phyloP scores from a whole-genome alignment of 2,113 vertebrate species.

The Lucifuga dentata region DNA sequence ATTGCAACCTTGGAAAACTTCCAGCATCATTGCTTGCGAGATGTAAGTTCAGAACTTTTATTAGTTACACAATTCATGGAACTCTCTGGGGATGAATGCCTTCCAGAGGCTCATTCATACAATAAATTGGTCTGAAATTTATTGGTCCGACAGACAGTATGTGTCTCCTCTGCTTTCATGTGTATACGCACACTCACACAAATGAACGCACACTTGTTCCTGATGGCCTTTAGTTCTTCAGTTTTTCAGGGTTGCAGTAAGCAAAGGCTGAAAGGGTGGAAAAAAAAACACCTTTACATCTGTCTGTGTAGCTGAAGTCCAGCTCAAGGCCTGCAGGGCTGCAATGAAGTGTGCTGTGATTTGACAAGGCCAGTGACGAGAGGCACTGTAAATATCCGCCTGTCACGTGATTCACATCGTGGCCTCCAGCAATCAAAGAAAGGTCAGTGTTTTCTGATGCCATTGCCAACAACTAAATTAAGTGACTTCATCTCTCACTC shows the following conservation, averaged over 20 bases:
- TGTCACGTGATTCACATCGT: constrained; percentile 78
- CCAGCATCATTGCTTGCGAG: constrained; percentile 5
- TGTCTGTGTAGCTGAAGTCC: constrained; percentile 59
- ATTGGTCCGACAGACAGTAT: constrained; percentile 62
- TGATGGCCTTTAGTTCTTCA: constrained; percentile 32
- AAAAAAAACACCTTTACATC: constrained; percentile 69
- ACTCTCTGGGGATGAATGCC: constrained; percentile 54
- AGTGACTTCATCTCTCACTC: constrained; percentile 74
- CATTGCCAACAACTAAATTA: constrained; percentile 79
- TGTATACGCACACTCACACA: constrained; percentile 1
- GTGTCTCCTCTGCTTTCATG: constrained; percentile 9
- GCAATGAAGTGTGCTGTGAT: constrained; percentile 79
- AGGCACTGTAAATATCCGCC: constrained; percentile 77
- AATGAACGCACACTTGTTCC: constrained; percentile 32
- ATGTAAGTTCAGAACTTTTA: constrained; percentile 39
- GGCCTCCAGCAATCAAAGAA: constrained; percentile 75
- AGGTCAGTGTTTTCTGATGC: constrained; percentile 81
- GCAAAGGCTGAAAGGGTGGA: constrained; percentile 35
- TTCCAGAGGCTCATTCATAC: constrained; percentile 65
- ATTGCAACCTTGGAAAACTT: constrained; percentile 3
- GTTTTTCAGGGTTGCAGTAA: constrained; percentile 43
- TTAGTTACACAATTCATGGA: constrained; percentile 54
- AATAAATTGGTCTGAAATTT: constrained; percentile 68
- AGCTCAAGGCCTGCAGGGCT: constrained; percentile 63
- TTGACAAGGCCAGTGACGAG: constrained; percentile 81